Evolutionary conservation across 2,113 vertebrate species (phyloP), one percentile per base, ranked within the genome.

Genomic region (Struthidea cinerea): DNA sequence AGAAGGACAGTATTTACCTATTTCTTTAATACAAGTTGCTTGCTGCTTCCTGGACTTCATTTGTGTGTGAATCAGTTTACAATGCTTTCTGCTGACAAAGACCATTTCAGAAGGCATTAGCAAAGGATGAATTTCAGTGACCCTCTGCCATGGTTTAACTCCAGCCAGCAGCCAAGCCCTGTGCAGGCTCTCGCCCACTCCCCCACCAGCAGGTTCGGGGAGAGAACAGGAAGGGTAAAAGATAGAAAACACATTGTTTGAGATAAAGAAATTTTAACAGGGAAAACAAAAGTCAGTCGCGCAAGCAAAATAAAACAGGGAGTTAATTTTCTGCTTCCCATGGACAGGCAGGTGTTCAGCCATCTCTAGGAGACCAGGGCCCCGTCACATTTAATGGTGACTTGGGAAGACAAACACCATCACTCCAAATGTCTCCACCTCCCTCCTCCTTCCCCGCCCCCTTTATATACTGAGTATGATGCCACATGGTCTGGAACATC

Each of bases 391-490:
- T 0, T 57, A 9, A 24, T 10, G 6, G 8, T 41, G 39, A 47
- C 19, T 26, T 49, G 24, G 24, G 20, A 49, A 30, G 24, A 24
- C 8, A 41, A 64, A 56, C 13, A 16, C 2, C 3, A 7, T 67
- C 42, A 49, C 5, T 28, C 7, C 0, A 0, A 26, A 50, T 18
- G 11, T 42, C 7, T 32, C 6, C 9, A 3, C 9, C 13, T 59
- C 5, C 7, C 6, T 42, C 26, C 52, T 67, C 2, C 16, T 57
- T 35, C 20, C 10, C 10, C n/a, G n/a, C 10, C 13, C 10, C 9
- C 21, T 42, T 23, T 49, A 10, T 24, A 19, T 4, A 8, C n/a
- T 57, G 17, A 67, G 11, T 17, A 14, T 32, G 21, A 3, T 59
- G 33, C 18, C 16, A 11, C 1, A 14, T 13, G 24, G 26, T 26